phyloP scores from a whole-genome alignment of 2,797 vertebrate genomes.

The Thaleichthys pacificus region DNA sequence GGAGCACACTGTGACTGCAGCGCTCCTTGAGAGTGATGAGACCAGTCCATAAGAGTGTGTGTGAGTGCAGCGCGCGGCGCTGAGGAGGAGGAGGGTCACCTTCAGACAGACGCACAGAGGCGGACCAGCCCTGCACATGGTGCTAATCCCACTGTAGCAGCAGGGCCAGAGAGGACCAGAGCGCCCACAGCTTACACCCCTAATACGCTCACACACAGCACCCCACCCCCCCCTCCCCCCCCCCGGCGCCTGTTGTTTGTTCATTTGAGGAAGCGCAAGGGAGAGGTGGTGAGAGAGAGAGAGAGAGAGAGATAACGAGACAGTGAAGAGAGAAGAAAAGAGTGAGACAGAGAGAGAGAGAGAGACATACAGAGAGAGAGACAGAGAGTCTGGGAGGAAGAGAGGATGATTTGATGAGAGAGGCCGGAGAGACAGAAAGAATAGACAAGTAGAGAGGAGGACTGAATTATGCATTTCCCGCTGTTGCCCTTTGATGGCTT shows the following conservation, averaged over 20 bases:
- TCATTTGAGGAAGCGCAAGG: constrained; percentile 38
- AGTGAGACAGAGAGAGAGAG: too few relatives aligned
- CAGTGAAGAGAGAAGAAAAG: background rate
- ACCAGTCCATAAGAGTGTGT: background rate
- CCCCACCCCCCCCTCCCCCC: constrained; percentile 25
- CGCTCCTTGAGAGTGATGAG: background rate
- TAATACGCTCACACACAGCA: constrained; percentile 62
- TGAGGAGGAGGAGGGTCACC: constrained; percentile 56
- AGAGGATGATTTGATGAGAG: background rate
- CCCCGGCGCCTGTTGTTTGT: constrained; percentile 54
- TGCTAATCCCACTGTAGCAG: constrained; percentile 60
- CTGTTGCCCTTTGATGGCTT: constrained; percentile 42
- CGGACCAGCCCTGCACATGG: constrained; percentile 29
- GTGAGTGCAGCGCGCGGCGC: constrained; percentile 27
- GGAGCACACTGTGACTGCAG: background rate
- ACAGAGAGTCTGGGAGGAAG: background rate
- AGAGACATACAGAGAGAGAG: too few relatives aligned
- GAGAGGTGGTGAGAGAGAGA: constrained; percentile 5
- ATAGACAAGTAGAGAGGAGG: constrained; percentile 12
- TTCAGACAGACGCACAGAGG: constrained; percentile 49
- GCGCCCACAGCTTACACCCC: constrained; percentile 57
- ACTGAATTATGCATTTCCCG: constrained; percentile 31
- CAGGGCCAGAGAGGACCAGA: constrained; percentile 48
- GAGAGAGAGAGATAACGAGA: background rate
- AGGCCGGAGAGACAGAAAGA: background rate